A percentile compares a stretch with the other conserved stretches of the same genome.
These are phyloP conservation scores for Polymixis lichenea DNA, from an alignment of 2,888 invertebrate species.

Conservation along the genomic window DNA sequence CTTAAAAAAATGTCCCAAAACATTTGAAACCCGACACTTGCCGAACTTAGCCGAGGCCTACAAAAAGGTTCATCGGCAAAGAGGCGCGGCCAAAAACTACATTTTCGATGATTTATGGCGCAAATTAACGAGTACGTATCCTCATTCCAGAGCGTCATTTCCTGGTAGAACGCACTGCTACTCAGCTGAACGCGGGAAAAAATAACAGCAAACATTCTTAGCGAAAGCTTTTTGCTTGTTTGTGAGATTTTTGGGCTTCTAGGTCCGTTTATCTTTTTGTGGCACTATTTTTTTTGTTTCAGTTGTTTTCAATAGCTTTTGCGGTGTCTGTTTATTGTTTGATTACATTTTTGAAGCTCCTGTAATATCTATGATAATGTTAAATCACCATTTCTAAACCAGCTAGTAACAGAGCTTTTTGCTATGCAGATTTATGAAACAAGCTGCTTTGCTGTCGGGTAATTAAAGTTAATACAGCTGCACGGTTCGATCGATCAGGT, in stretches of 20 bases:
- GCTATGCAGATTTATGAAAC: neutral
- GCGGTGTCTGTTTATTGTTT: neutral
- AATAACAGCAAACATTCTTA: conserved; percentile 79
- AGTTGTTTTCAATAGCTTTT: conserved; percentile 18
- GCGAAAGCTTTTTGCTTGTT: conserved; percentile 68
- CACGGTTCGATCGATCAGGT: too few species aligned
- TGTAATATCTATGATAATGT: neutral
- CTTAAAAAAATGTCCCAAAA: conserved; percentile 73
- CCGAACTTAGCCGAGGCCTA: conserved; percentile 65
- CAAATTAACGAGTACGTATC: conserved; percentile 90
- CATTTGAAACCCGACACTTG: conserved; percentile 80
- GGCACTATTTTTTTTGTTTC: conserved; percentile 26
- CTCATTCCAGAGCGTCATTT: conserved; percentile 90
- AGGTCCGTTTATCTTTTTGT: conserved; percentile 52
- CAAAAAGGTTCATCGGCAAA: conserved; percentile 76
- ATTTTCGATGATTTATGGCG: conserved; percentile 90
- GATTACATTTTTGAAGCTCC: neutral
- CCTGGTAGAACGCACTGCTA: conserved; percentile 88
- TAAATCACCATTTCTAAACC: neutral
- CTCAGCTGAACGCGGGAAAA: conserved; percentile 82
- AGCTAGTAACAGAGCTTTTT: neutral
- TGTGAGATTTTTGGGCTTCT: conserved; percentile 51
- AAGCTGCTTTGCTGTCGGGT: neutral
- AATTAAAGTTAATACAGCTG: neutral
- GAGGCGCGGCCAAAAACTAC: conserved; percentile 84